Evolutionary conservation across 2,113 vertebrate genomes (phyloP).

Genomic region (Climacteris rufus): DNA sequence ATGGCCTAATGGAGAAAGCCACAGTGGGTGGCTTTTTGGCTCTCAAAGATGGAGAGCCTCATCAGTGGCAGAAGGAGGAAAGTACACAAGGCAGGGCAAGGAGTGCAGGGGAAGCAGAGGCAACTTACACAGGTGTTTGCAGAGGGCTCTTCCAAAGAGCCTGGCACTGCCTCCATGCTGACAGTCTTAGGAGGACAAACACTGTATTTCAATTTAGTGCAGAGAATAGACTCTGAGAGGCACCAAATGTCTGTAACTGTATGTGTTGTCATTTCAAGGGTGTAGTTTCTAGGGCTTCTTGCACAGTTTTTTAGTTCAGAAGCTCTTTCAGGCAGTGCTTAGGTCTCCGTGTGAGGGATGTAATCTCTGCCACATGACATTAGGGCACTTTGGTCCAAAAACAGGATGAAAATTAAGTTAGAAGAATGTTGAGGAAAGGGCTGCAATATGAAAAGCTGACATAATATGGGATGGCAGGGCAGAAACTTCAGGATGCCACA

Average conservation of each 20-base stretch:
- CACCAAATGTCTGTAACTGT: neutral
- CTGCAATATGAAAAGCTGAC: neutral
- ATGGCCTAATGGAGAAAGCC: constrained; percentile 38
- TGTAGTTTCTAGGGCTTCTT: neutral
- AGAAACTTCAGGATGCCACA: neutral
- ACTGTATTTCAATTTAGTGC: neutral
- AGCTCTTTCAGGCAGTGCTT: neutral
- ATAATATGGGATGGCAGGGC: neutral
- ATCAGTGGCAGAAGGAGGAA: neutral
- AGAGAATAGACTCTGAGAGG: neutral
- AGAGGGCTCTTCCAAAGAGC: neutral
- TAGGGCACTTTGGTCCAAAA: neutral
- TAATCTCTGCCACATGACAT: neutral
- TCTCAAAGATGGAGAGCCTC: neutral
- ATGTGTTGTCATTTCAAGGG: neutral
- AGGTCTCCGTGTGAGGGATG: neutral
- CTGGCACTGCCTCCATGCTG: neutral
- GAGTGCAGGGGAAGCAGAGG: neutral
- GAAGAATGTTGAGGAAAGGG: neutral
- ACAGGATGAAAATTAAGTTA: neutral
- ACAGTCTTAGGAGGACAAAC: neutral
- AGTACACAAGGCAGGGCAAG: neutral
- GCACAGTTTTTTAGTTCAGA: neutral
- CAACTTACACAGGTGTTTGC: neutral
- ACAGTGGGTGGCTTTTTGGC: constrained; percentile 45